Evolutionary conservation across 2,797 vertebrate species (phyloP), one percentile per base, ranked within the genome.

Genomic region (Antrozous pallidus): DNA sequence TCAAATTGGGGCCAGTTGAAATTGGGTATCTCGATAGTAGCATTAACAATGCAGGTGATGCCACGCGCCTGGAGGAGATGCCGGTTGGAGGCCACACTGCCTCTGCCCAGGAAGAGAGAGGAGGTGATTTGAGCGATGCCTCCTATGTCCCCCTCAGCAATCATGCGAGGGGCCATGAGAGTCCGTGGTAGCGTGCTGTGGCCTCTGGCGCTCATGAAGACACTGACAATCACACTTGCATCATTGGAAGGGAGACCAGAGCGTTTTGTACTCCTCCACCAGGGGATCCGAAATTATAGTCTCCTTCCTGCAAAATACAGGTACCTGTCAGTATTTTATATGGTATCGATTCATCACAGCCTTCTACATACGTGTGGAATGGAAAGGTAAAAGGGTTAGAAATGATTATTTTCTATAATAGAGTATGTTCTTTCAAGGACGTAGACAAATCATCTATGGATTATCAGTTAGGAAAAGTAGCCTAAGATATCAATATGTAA

Each of bases 1-100:
- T 99, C 99, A 93, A 99, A 99, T 94, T 99, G 99, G 8, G 99
- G 99, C 99, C 99, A 99, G 98, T 99, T 99, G 97, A 99, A 99
- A 97, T 99, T 99, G 95, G 99, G 99, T 70, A 99, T 99, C 98
- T 99, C 99, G 7, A 99, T 99, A 97, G 99, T 99, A 74, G 99
- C 99, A 2, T 99, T 99, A 96, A 99, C 98, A 79, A 99, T 98
- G 51, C 99, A 99, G 65, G 99, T 99, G 98, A 99, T 99, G 92
- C 99, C 99, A 58, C 99, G 99, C 20, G 99, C 98, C 78, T 99
- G 98, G 90, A 99, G 99, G 98, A 99, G 98, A 97, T 99, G 99
- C 94, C 99, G 99, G 98, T 99, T 99, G 96, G 99, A 99, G 1
- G 99, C 99, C 70, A 99, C 99, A 1, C 99, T 99, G 70, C 99